Evolutionary conservation across 2,113 vertebrate genomes (phyloP).

Genomic region (Dipodomys stephensi): DNA sequence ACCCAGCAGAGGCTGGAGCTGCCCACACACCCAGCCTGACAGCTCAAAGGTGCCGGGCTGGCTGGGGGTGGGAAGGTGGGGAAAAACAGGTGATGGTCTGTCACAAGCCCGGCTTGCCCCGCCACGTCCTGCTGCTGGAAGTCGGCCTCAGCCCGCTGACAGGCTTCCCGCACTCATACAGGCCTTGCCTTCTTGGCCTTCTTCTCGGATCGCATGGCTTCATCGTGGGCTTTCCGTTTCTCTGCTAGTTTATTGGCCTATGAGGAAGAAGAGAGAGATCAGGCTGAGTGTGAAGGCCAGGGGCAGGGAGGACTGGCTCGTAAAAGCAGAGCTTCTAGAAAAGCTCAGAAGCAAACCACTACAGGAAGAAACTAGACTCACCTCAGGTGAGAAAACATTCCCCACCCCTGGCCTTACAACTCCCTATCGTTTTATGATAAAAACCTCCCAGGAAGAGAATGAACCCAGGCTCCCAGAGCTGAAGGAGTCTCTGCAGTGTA

Average conservation of each 20-base stretch:
- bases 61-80: neutral
- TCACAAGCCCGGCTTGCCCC: neutral
- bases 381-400: neutral
- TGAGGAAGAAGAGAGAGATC: neutral
- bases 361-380: neutral
- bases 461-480: neutral
- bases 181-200: conserved; percentile 89
- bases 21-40: neutral
- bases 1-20: neutral
- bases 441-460: neutral
- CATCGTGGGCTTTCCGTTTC: conserved; percentile 95
- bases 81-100: neutral
- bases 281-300: no score
- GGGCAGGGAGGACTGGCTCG: neutral
- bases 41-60: neutral
- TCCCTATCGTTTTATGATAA: neutral
- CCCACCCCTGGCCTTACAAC: neutral
- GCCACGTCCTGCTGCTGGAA: neutral
- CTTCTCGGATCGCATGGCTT: conserved; percentile 88
- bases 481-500: neutral
- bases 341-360: neutral
- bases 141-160: neutral
- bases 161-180: neutral
- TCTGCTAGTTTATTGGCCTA: conserved; percentile 96
- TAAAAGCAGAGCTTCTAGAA: neutral